Conservation (phyloP, 2,888 invertebrate species). For the Drosophila koepferae region DNA sequence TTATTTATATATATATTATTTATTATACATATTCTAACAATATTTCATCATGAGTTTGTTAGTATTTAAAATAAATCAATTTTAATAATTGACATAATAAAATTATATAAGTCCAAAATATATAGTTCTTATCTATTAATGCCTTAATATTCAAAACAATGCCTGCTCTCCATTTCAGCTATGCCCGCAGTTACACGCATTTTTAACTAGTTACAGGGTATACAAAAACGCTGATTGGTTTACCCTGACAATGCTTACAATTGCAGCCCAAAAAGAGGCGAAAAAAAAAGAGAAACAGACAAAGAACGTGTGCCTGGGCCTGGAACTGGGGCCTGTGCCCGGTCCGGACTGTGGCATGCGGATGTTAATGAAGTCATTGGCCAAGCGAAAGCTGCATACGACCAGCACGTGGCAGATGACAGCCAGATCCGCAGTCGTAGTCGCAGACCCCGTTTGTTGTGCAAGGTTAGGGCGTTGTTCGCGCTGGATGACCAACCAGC, state of each 20-base stretch:
- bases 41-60: background rate
- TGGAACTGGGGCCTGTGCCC: background rate
- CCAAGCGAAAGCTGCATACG: conserved; percentile 50
- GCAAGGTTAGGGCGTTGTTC: conserved; percentile 72
- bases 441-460: conserved; percentile 44
- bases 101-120: no score
- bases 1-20: background rate
- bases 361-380: conserved; percentile 74
- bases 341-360: conserved; percentile 18
- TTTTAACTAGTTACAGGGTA: conserved; percentile 9
- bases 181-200: background rate
- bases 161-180: background rate
- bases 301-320: conserved; percentile 26
- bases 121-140: no score
- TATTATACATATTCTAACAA: background rate
- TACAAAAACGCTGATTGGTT: conserved; percentile 17
- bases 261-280: conserved; percentile 2
- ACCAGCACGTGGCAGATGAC: conserved; percentile 63
- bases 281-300: conserved; percentile 15
- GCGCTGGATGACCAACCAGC: background rate
- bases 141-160: no score
- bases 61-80: background rate
- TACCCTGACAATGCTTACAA: conserved; percentile 22
- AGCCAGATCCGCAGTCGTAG: conserved; percentile 15
- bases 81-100: no score